Conservation (phyloP, 2,888 invertebrate species). For the Rhimphoctona megacephalus region DNA sequence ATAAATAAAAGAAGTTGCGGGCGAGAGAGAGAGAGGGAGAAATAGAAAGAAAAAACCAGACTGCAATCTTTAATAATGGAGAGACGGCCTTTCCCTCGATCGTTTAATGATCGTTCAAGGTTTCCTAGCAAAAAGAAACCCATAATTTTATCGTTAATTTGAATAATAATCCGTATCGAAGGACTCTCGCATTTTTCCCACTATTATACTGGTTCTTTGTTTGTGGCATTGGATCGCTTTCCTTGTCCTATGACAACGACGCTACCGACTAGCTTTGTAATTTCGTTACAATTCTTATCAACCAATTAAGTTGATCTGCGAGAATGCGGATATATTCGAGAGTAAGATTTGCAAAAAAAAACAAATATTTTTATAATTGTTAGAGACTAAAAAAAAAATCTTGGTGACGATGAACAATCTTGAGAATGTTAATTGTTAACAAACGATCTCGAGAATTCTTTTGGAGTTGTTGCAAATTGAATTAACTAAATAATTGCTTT, state of each 20-base stretch:
- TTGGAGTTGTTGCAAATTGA: neutral
- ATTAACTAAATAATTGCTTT: neutral
- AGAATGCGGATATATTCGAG: conserved; percentile 43
- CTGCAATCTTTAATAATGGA: conserved; percentile 16
- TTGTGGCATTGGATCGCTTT: neutral
- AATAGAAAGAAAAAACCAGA: neutral
- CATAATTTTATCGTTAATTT: conserved; percentile 59
- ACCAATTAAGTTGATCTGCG: conserved; percentile 7
- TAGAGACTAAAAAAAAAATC: neutral
- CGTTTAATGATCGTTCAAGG: conserved; percentile 61
- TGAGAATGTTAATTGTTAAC: neutral
- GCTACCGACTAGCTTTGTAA: neutral
- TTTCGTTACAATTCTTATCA: conserved; percentile 10
- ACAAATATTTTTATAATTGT: neutral
- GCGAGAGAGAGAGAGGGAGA: neutral
- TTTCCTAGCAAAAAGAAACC: conserved; percentile 50
- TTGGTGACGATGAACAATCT: neutral
- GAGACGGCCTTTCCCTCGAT: conserved; percentile 44
- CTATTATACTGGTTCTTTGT: conserved; percentile 1
- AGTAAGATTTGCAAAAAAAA: neutral
- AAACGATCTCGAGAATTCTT: neutral
- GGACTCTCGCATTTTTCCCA: conserved; percentile 28
- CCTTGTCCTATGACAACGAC: neutral
- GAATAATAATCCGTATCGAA: conserved; percentile 54
- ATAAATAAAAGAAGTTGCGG: neutral